Base-by-base conservation (phyloP, 2,797 vertebrate genomes). In the Hybognathus amarus region DNA sequence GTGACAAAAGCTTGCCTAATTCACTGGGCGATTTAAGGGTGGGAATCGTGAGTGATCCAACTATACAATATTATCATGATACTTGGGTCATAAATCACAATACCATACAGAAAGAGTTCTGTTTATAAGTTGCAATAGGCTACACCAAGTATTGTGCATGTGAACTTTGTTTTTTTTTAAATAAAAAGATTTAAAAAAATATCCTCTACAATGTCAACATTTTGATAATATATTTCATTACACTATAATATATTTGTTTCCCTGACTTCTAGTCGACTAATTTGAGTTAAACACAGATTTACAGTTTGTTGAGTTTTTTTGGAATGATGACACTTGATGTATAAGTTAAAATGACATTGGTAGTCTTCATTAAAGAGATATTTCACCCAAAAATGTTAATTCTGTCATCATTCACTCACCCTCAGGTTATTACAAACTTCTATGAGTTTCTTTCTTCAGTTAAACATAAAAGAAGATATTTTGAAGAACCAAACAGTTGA, bases 1-100 rank as follows among this genome's bases (percentile, higher is more conserved):
- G 30, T 59, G 77, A 79, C 74, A 84, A 69, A 86, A 79, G 50
- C 70, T 80, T 27, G 50, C 52, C 20, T 80, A 83, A 71, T 78
- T 83, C 75, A 50, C 27, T 52, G 66, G 64, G 22, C 75, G 66
- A 78, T 70, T 78, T 70, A 83, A 83, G 82, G 82, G 40, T 78
- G 82, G 75, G 75, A 83, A 71, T 77, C 3, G 82, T 27, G 30
- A 78, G 42, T 61, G 52, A 71, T 78, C 66, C 66, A 10, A 17
- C 64, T 64, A 33, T 77, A 61, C 42, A 83, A 78, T 63, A 71
- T 63, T 71, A 68, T 77, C 52, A 22, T 52, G 42, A 73, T 83
- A 27, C 64, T 77, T 33, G 24, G 61, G 80, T 67, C 71, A 68
- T 50, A 63, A 77, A 71, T 67, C 80, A 83, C 47, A 63, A 77